Conservation (phyloP, 2,888 invertebrate species). For the Cistogaster globosa region DNA sequence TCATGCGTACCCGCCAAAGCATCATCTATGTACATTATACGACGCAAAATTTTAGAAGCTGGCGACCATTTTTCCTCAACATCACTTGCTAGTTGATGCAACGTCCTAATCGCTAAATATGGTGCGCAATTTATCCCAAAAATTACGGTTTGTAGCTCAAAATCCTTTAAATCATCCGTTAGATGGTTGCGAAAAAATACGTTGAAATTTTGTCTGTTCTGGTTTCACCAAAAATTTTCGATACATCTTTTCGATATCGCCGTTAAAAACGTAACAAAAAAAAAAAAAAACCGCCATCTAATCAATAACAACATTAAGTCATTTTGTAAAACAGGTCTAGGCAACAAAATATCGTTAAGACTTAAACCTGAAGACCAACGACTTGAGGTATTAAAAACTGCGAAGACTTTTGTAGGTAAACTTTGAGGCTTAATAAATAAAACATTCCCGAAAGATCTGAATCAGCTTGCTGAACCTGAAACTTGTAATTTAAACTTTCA, state of each 20-base stretch:
- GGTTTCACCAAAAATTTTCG: neutral
- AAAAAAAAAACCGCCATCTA: constrained; percentile 29
- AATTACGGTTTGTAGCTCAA: neutral
- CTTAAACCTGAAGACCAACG: neutral
- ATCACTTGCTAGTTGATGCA: neutral
- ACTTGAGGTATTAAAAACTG: constrained; percentile 27
- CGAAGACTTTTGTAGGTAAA: constrained; percentile 11
- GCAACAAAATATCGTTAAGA: constrained; percentile 12
- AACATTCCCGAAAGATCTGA: neutral
- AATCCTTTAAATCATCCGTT: neutral
- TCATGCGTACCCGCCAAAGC: constrained; percentile 30
- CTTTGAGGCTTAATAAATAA: constrained; percentile 23
- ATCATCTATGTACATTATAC: constrained; percentile 27
- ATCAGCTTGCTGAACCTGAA: neutral
- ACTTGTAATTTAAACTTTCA: neutral
- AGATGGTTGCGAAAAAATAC: neutral
- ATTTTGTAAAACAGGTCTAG: neutral
- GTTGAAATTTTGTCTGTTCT: neutral
- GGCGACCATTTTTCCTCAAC: neutral
- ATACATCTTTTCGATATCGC: constrained; percentile 37
- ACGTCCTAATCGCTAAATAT: neutral
- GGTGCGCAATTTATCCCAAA: neutral
- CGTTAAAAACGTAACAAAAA: constrained; percentile 44
- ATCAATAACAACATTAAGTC: constrained; percentile 15
- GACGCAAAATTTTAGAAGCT: too few species aligned